Evolutionary conservation across 1,140 invertebrate species (phyloP).

Genomic region (Brachionus manjavacas): DNA sequence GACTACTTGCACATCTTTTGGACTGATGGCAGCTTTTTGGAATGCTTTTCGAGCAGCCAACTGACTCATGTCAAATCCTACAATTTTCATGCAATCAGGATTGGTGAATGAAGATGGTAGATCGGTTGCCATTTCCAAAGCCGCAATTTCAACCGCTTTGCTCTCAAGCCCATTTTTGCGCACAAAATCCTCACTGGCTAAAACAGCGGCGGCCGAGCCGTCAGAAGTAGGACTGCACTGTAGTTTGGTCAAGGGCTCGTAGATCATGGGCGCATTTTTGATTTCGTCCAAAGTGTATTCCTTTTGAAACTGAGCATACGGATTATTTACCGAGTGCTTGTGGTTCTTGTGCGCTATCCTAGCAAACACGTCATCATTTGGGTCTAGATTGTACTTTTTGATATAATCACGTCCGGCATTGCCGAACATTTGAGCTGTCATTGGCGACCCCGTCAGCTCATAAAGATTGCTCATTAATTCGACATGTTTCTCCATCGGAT

Average conservation of each 20-base stretch:
- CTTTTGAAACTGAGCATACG: constrained; percentile 85
- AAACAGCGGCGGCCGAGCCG: constrained; percentile 81
- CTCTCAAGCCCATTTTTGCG: constrained; percentile 70
- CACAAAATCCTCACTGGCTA: constrained; percentile 87
- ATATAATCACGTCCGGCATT: constrained; percentile 94
- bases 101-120: constrained; percentile 75
- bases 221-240: constrained; percentile 91
- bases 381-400: constrained; percentile 74
- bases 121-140: constrained; percentile 91
- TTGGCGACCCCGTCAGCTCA: constrained; percentile 72
- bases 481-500: constrained; percentile 88
- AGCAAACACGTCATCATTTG: constrained; percentile 75
- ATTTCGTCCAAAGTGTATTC: constrained; percentile 85
- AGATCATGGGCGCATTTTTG: constrained; percentile 74
- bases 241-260: constrained; percentile 83
- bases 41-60: constrained; percentile 75
- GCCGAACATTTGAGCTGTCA: constrained; percentile 91
- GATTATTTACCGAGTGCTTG: constrained; percentile 90
- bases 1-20: constrained; percentile 83
- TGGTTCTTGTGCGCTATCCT: constrained; percentile 98
- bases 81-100: constrained; percentile 79
- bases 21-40: constrained; percentile 68
- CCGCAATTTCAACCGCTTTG: constrained; percentile 81
- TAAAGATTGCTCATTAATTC: constrained; percentile 74
- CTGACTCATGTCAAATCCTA: constrained; percentile 91